These are phyloP conservation scores for Delichon dasypus DNA, from an alignment of 2,797 vertebrate genomes.

Conservation along the genomic window DNA sequence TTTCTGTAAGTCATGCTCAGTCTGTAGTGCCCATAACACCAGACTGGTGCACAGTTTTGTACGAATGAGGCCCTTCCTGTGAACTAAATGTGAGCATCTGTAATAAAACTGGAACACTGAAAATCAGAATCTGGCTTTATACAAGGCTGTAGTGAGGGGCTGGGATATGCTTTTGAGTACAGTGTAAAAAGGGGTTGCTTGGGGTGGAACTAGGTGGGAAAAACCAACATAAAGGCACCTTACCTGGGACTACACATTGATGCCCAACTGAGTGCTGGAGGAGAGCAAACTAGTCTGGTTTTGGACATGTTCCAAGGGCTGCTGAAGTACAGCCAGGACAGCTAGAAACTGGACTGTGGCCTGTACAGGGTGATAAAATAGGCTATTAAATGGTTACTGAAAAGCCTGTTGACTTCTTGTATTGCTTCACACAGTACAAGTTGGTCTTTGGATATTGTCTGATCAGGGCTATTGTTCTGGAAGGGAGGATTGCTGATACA, in stretches of 20 bases:
- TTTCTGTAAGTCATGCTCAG: not conserved
- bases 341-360: not conserved
- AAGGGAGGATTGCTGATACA: not conserved
- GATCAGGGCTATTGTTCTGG: not conserved
- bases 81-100: not conserved
- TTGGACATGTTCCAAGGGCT: not conserved
- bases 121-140: not conserved
- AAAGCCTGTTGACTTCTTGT: not conserved
- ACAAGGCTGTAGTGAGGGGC: not conserved
- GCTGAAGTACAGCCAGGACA: not conserved
- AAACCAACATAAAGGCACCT: not conserved
- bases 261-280: not conserved
- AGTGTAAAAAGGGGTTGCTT: not conserved
- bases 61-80: not conserved
- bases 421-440: not conserved
- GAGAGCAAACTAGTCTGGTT: not conserved
- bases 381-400: not conserved
- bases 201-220: not conserved
- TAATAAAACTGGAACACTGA: not conserved
- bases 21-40: not conserved
- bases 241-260: not conserved
- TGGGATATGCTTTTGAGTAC: not conserved
- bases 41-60: not conserved
- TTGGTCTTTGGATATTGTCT: not conserved
- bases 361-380: not conserved